Evolutionary conservation across 2,888 invertebrate genomes (phyloP).

Genomic region (Sarcophaga subvicina): DNA sequence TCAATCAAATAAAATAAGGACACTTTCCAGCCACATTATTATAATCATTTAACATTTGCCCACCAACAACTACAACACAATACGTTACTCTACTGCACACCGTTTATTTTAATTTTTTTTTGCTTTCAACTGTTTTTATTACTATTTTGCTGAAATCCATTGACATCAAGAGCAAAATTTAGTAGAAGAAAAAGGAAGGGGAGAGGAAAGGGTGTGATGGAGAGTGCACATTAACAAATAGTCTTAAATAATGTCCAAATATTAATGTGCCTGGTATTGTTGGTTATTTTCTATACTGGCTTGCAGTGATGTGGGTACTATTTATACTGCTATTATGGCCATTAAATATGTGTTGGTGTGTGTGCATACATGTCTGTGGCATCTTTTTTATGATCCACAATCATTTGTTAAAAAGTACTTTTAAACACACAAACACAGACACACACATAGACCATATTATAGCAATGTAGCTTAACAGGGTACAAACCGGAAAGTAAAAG

Average conservation of each 20-base stretch:
- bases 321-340: slow-evolving; percentile 10
- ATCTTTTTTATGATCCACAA: slow-evolving; percentile 41
- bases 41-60: slow-evolving; percentile 15
- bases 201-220: no score
- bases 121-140: background rate
- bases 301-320: background rate
- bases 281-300: background rate
- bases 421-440: background rate
- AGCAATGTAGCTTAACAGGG: background rate
- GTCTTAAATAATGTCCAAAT: background rate
- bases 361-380: background rate
- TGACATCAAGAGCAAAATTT: no score
- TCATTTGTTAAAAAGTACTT: slow-evolving; percentile 37
- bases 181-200: no score
- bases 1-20: slow-evolving; percentile 34
- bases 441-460: background rate
- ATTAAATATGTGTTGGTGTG: slow-evolving; percentile 37
- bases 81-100: background rate
- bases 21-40: slow-evolving; percentile 28
- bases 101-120: background rate
- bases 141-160: no score
- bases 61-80: background rate
- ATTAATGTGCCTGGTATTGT: background rate
- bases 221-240: background rate
- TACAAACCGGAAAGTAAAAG: background rate